phyloP scores from a whole-genome alignment of 2,888 invertebrate species.

The Zaprionus obscuricornis region DNA sequence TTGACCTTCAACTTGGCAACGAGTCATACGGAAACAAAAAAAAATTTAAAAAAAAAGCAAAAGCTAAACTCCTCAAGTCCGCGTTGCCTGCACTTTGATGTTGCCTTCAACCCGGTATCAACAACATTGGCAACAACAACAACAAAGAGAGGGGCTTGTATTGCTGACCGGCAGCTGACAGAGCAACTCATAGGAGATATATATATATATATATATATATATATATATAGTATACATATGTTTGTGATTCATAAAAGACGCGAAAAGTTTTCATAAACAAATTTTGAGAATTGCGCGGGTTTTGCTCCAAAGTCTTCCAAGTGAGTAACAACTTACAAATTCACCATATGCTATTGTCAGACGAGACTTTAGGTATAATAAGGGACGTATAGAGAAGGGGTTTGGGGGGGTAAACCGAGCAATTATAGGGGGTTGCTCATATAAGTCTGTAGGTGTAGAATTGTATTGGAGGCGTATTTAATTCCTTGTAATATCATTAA shows the following conservation, averaged over 20 bases:
- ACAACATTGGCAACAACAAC: background rate
- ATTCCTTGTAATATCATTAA: no score
- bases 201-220: no score
- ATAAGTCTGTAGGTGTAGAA: no score
- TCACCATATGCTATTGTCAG: no score
- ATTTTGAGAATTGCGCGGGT: conserved; percentile 44
- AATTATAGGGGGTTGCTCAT: no score
- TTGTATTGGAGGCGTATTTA: no score
- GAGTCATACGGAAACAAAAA: conserved; percentile 75
- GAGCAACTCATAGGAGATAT: no score
- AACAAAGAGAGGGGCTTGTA: conserved; percentile 6
- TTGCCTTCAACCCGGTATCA: conserved; percentile 61
- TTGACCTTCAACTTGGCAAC: conserved; percentile 74
- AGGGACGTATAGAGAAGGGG: no score
- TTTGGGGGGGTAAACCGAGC: no score
- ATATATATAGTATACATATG: no score
- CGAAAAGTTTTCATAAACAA: conserved; percentile 67
- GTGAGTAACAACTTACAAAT: no score
- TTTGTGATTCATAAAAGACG: conserved; percentile 65
- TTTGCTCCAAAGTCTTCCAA: conserved; percentile 16
- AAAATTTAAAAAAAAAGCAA: conserved; percentile 9
- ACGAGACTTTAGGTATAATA: no score
- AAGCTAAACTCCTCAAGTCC: conserved; percentile 45
- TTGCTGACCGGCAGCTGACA: background rate
- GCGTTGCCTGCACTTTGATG: conserved; percentile 62